Base-by-base conservation (phyloP, 2,888 invertebrate species). In the Campoplex nolae region DNA sequence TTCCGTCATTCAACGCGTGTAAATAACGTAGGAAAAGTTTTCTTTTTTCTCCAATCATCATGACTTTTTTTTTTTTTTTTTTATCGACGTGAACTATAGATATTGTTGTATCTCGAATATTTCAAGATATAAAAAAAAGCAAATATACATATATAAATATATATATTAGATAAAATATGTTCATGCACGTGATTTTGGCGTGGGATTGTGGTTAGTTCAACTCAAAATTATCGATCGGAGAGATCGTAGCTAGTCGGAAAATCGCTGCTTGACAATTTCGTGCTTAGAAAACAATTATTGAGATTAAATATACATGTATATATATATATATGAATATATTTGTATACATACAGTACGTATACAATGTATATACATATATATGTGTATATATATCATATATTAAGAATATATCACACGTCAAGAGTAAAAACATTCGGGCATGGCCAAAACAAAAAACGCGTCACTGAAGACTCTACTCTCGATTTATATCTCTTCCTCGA, bases 71-170 rank as follows among this genome's bases (percentile, higher is more conserved):
- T 6, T 3, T 3, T 67, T 54, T 71, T 76, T 54, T 81, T 74
- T n/a, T 58, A 84, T 84, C 54, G 81, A 84, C 81, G 86, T 81
- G 74, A 80, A 77, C 80, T 81, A 80, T 83, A 77, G 67, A 35
- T 81, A 86, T 81, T 74, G 86, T 86, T 86, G 86, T 86, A 84
- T 86, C 76, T 83, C 80, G 77, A 86, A 81, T 74, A 84, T 84
- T 86, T 86, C 86, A 74, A 84, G 83, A 86, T 81, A 86, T 81
- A 78, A 80, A 84, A 35, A 76, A 80, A 38, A 76, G 62, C 51
- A 78, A 56, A 83, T 80, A 79, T 78, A 79, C 73, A 62, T 58
- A 73, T 73, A 76, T 70, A 70, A n/a, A 76, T 83, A 86, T 65
- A 86, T 75, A 76, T 83, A 86, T 76, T 84, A 80, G 70, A 70